These are phyloP conservation scores for Mobula birostris DNA, from an alignment of 2,113 vertebrate genomes.

Conservation along the genomic window DNA sequence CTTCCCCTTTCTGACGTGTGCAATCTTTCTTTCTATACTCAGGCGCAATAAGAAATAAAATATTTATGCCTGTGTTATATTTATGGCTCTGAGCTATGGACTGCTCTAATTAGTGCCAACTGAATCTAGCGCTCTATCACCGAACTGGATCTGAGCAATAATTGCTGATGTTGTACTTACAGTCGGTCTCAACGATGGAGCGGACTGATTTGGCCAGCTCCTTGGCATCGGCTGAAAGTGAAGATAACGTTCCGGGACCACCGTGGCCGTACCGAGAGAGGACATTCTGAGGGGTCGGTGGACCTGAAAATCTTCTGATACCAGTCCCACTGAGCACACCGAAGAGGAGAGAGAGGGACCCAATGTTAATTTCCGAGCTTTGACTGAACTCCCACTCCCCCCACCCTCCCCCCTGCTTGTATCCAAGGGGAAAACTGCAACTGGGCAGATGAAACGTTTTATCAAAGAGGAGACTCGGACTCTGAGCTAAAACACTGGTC, in stretches of 20 bases:
- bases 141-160: background rate
- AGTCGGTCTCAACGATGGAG: slow-evolving; percentile 71
- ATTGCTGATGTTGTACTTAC: slow-evolving; percentile 60
- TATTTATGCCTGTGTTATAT: background rate
- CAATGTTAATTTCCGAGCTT: background rate
- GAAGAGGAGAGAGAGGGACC: background rate
- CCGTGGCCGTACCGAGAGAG: slow-evolving; percentile 54
- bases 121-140: background rate
- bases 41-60: background rate
- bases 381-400: background rate
- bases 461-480: background rate
- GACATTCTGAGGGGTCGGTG: slow-evolving; percentile 48
- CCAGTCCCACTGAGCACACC: background rate
- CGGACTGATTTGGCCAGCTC: slow-evolving; percentile 72
- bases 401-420: background rate
- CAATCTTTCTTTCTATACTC: background rate
- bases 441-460: background rate
- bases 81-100: too few relatives aligned
- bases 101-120: background rate
- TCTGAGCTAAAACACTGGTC: background rate
- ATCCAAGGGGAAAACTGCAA: too few relatives aligned
- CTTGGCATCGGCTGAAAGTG: slow-evolving; percentile 70
- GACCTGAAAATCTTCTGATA: slow-evolving; percentile 46
- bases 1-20: too few relatives aligned
- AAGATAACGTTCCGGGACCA: slow-evolving; percentile 50